Conservation (phyloP, 2,888 invertebrate species). For the Punctoribates punctum region DNA sequence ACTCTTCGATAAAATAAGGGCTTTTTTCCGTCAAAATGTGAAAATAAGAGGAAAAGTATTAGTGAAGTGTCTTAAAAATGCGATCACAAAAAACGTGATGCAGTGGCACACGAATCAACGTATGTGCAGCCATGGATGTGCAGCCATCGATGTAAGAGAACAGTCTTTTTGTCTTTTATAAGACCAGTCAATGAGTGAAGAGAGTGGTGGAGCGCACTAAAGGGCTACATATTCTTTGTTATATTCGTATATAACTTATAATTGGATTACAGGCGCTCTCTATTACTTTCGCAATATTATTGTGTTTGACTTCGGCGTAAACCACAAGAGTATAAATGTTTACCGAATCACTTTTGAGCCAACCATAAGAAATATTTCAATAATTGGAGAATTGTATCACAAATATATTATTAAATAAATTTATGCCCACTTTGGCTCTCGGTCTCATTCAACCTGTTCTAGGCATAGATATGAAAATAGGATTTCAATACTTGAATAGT, state of each 20-base stretch:
- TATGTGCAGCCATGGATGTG: slow-evolving; percentile 4
- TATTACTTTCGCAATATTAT: slow-evolving; percentile 21
- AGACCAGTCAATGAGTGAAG: background rate
- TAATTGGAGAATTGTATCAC: background rate
- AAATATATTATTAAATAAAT: background rate
- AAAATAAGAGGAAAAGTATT: slow-evolving; percentile 2
- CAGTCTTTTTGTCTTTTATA: background rate
- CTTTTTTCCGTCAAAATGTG: background rate
- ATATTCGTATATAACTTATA: slow-evolving; percentile 18
- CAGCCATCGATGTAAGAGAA: no score
- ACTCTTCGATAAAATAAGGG: background rate
- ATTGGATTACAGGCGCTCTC: slow-evolving; percentile 31
- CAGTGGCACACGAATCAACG: background rate
- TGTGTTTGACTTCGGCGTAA: slow-evolving; percentile 1
- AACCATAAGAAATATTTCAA: background rate
- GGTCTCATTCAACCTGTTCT: no score
- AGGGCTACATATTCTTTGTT: background rate
- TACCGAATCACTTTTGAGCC: slow-evolving; percentile 16
- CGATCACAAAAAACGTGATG: slow-evolving; percentile 22
- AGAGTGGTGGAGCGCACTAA: background rate
- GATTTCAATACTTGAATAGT: no score
- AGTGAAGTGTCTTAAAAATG: slow-evolving; percentile 22
- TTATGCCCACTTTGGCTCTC: no score
- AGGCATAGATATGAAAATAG: no score
- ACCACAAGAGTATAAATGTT: slow-evolving; percentile 10